Conservation (phyloP, 2,797 vertebrate genomes). For the Acipenser ruthenus region DNA sequence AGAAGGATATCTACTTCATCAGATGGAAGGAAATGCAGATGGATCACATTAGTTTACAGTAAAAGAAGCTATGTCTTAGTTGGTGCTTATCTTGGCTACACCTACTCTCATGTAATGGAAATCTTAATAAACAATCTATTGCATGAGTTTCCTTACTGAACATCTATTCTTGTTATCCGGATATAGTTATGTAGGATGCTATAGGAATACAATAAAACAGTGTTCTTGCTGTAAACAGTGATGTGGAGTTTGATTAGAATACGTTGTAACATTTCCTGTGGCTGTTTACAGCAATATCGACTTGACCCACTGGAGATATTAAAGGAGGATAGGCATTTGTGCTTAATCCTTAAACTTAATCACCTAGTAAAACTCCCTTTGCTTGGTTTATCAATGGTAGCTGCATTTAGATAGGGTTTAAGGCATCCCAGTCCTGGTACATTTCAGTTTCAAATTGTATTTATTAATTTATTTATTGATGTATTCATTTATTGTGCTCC, state of each 20-base stretch:
- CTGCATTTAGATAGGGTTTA: not conserved
- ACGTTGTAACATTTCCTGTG: not conserved
- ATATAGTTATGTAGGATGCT: not conserved
- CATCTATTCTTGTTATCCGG: not conserved
- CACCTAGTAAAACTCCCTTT: not conserved
- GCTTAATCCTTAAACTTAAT: not conserved
- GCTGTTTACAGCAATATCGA: not conserved
- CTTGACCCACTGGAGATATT: not conserved
- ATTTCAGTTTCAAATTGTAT: not conserved
- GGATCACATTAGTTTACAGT: too few species aligned
- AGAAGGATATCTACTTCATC: too few species aligned
- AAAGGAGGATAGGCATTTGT: not conserved
- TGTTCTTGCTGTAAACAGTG: slow-evolving; percentile 1
- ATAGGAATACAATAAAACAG: not conserved
- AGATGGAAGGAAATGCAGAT: too few species aligned
- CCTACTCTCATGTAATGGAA: too few species aligned
- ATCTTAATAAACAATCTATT: too few species aligned
- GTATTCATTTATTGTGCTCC: not conserved
- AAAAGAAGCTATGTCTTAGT: too few species aligned
- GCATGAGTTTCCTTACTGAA: not conserved
- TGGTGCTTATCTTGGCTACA: too few species aligned
- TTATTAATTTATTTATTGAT: not conserved
- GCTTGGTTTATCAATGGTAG: not conserved
- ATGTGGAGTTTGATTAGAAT: not conserved
- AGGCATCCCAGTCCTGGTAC: not conserved